These are phyloP conservation scores for Orestias chungarensis DNA, from an alignment of 2,797 vertebrate species.

Conservation along the genomic window DNA sequence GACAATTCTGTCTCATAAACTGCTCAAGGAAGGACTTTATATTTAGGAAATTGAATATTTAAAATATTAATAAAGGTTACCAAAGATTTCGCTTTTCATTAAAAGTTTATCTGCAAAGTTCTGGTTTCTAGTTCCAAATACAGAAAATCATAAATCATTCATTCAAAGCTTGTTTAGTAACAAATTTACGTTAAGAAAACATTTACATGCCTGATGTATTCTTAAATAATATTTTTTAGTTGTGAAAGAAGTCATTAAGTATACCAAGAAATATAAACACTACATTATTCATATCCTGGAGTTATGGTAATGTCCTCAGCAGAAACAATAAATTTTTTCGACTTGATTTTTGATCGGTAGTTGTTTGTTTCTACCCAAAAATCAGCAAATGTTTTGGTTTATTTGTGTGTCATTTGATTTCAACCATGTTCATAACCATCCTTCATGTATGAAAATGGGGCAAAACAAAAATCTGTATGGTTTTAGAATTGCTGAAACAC, in stretches of 20 bases:
- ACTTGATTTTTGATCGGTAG: neutral
- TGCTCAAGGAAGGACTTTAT: neutral
- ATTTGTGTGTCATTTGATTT: neutral
- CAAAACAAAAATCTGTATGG: neutral
- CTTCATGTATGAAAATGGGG: neutral
- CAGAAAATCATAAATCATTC: neutral
- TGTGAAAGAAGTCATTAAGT: neutral
- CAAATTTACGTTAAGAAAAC: neutral
- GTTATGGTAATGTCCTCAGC: too few relatives aligned
- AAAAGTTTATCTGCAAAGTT: too few relatives aligned
- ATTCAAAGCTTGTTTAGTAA: neutral
- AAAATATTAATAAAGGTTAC: too few relatives aligned
- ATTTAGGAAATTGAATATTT: too few relatives aligned
- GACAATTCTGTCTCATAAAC: neutral
- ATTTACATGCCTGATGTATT: neutral
- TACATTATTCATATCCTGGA: neutral
- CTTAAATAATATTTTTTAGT: neutral
- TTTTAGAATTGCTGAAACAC: neutral
- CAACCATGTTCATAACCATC: neutral
- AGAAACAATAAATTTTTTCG: neutral
- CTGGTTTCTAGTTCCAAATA: too few relatives aligned
- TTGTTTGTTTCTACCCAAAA: neutral
- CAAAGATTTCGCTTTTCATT: too few relatives aligned
- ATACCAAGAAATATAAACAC: neutral
- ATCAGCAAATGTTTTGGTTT: neutral